Evolutionary conservation across 2,888 invertebrate species (phyloP).

Genomic region (Galeruca laticollis): DNA sequence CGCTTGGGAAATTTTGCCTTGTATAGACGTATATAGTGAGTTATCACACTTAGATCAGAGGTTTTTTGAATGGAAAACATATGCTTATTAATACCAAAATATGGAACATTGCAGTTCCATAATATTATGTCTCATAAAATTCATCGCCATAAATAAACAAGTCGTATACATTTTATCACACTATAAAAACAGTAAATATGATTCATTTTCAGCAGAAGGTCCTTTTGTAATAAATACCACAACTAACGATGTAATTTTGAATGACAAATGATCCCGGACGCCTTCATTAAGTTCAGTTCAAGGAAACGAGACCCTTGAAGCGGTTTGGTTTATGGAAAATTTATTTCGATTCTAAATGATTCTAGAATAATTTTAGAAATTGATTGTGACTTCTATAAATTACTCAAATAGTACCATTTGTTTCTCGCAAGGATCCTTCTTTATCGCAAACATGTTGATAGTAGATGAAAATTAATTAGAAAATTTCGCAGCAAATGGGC

Average conservation of each 20-base stretch:
- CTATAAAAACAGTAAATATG: conserved; percentile 29
- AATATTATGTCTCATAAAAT: conserved; percentile 20
- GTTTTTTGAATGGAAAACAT: too few relatives aligned
- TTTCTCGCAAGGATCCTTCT: too few relatives aligned
- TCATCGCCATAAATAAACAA: conserved; percentile 1
- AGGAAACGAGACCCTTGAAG: conserved; percentile 8
- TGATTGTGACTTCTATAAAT: not conserved
- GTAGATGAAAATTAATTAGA: too few relatives aligned
- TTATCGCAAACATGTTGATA: too few relatives aligned
- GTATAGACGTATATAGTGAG: too few relatives aligned
- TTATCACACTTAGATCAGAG: too few relatives aligned
- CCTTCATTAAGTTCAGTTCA: conserved; percentile 20
- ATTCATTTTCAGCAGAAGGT: conserved; percentile 13
- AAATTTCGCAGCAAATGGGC: too few relatives aligned
- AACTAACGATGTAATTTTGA: conserved; percentile 43
- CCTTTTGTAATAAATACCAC: conserved; percentile 39
- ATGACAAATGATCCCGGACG: conserved; percentile 43
- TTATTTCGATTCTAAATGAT: not conserved
- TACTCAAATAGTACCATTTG: too few relatives aligned
- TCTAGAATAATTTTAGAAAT: not conserved
- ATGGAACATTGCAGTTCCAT: not conserved
- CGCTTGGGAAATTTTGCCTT: too few relatives aligned
- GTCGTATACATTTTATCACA: conserved; percentile 27
- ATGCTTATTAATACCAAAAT: not conserved
- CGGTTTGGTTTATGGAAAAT: conserved; percentile 4